Evolutionary conservation across 2,797 vertebrate species (phyloP).

Genomic region (Chaunax sp.): DNA sequence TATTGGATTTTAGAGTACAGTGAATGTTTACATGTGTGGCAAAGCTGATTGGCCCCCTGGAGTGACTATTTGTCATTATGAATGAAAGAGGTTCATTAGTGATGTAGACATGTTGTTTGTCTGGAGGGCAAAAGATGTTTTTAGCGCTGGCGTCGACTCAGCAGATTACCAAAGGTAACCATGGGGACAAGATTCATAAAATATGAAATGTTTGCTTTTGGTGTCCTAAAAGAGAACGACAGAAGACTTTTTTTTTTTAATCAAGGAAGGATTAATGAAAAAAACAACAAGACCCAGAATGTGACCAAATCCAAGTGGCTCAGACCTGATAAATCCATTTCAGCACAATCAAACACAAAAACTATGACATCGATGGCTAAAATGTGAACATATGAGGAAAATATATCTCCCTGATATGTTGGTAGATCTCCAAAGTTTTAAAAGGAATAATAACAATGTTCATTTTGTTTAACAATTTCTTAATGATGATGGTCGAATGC

Average conservation of each 20-base stretch:
- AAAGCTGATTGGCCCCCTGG: conserved; percentile 66
- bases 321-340: not conserved
- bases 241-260: conserved; percentile 12
- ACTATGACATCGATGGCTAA: too few relatives aligned
- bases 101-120: conserved; percentile 59
- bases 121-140: conserved; percentile 72
- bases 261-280: conserved; percentile 6
- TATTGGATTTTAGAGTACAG: conserved; percentile 46
- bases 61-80: conserved; percentile 72
- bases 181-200: conserved; percentile 59
- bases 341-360: not conserved
- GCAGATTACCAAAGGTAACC: conserved; percentile 63
- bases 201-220: conserved; percentile 60
- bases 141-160: conserved; percentile 58
- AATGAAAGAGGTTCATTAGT: conserved; percentile 79
- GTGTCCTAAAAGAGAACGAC: conserved; percentile 5
- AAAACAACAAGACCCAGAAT: conserved; percentile 20
- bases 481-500: too few relatives aligned
- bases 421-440: too few relatives aligned
- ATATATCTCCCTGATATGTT: too few relatives aligned
- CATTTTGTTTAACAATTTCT: too few relatives aligned
- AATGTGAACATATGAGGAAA: too few relatives aligned
- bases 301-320: not conserved
- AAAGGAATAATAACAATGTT: too few relatives aligned
- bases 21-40: conserved; percentile 61